phyloP scores from a whole-genome alignment of 2,113 vertebrate species.

The Otus sunia region DNA sequence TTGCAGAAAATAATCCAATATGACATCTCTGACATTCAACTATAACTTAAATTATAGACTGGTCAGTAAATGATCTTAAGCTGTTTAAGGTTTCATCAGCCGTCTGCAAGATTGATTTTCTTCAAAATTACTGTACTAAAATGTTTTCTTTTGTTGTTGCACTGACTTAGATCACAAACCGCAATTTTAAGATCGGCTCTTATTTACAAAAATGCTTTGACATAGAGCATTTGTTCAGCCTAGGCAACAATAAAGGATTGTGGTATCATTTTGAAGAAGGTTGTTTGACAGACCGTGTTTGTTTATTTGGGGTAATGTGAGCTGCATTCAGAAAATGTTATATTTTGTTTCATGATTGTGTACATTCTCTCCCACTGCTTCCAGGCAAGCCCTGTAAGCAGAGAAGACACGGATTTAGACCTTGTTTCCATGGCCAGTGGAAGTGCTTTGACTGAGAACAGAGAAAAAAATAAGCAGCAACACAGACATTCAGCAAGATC shows the following conservation, averaged over 20 bases:
- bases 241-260: conserved; percentile 78
- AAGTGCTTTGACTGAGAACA: conserved; percentile 76
- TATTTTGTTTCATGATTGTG: conserved; percentile 85
- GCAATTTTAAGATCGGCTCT: conserved; percentile 82
- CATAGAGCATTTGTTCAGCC: conserved; percentile 82
- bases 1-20: conserved; percentile 69
- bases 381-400: conserved; percentile 83
- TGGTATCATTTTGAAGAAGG: conserved; percentile 81
- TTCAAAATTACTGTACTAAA: conserved; percentile 81
- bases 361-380: conserved; percentile 81
- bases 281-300: conserved; percentile 84
- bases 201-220: conserved; percentile 83
- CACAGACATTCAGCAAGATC: conserved; percentile 74
- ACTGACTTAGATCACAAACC: conserved; percentile 78
- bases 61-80: conserved; percentile 78
- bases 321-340: conserved; percentile 80
- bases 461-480: conserved; percentile 73
- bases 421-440: conserved; percentile 74
- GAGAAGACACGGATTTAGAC: conserved; percentile 81
- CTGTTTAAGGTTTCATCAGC: conserved; percentile 79
- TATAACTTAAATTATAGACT: conserved; percentile 75
- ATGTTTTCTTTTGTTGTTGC: conserved; percentile 82
- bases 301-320: conserved; percentile 84
- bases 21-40: conserved; percentile 71
- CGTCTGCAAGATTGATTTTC: conserved; percentile 78